Evolutionary conservation across 2,888 invertebrate genomes (phyloP), one percentile per base, ranked within the genome.

Genomic region (Lamproptera curius): DNA sequence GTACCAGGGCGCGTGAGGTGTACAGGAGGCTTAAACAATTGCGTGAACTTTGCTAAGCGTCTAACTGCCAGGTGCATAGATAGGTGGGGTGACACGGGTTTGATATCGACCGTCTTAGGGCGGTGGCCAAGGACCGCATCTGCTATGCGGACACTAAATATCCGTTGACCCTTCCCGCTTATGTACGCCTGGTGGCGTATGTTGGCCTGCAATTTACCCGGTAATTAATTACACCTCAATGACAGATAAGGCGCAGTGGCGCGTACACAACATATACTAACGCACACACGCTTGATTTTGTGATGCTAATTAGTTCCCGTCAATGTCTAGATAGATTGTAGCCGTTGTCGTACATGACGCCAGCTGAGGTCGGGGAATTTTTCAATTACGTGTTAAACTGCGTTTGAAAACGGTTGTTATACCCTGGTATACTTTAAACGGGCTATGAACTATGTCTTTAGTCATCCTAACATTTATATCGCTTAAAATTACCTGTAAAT

Each of bases 41-140:
- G 37, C 26, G 34, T 49, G 48, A 37, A 51, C 43, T 51, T 40
- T 39, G 51, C 41, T 36, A 50, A 53, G 39, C 45, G 55, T 65
- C 65, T 73, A 73, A 74, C 76, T 77, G 81, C 79, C 84, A 85
- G 84, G 83, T 83, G 79, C 70, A 78, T 72, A 85, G 77, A 70
- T 76, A 76, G 74, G 79, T 76, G 81, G 83, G 84, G 84, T 81
- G 83, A 78, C 80, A 73, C 53, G 46, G 43, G 51, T 58, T 53
- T 68, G 73, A 66, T 85, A 86, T 87, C 85, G 86, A 87, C 86
- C 86, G 86, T 85, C 86, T 86, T 86, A 76, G 80, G 82, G 79
- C 76, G 81, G 74, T 75, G 80, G 77, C 82, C 77, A 82, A 85
- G 83, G 79, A 82, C 81, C 80, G 80, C 83, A 83, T 83, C 83